Evolutionary conservation across 92 coral and sea anemone species (phyloP).

Genomic region (Anthopleura xanthogrammica): DNA sequence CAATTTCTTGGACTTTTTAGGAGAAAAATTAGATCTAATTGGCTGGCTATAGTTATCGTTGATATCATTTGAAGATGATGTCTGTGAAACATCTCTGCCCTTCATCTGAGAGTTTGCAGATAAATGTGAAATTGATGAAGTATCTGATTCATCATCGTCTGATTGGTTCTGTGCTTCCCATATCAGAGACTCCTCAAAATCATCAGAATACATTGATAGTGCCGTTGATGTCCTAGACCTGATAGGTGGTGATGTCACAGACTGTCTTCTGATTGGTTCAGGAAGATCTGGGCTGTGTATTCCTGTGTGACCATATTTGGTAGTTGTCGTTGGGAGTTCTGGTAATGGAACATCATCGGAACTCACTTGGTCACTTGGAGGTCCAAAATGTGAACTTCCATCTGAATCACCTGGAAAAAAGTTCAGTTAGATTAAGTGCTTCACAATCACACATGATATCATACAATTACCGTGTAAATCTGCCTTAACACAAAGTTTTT

Average conservation of each 20-base stretch:
- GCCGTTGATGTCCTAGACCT: constrained; percentile 47
- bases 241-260: constrained; percentile 20
- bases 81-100: neutral
- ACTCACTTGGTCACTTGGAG: neutral
- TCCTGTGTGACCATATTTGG: constrained; percentile 55
- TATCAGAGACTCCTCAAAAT: constrained; percentile 51
- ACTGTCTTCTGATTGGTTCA: constrained; percentile 16
- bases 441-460: no score
- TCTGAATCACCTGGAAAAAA: constrained; percentile 48
- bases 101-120: constrained; percentile 23
- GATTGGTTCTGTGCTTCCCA: constrained; percentile 20
- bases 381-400: constrained; percentile 32
- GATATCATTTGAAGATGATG: neutral
- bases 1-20: constrained; percentile 21
- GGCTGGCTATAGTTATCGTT: constrained; percentile 10
- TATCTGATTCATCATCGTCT: constrained; percentile 5
- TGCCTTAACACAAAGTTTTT: no score
- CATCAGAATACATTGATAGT: constrained; percentile 60
- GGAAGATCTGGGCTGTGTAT: constrained; percentile 35
- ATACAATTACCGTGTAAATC: no score
- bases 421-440: neutral
- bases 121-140: constrained; percentile 17
- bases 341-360: neutral
- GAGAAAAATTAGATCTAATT: constrained; percentile 17
- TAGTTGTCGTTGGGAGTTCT: constrained; percentile 4